Conservation (phyloP, 2,797 vertebrate species). For the Melanotaenia nigrans region DNA sequence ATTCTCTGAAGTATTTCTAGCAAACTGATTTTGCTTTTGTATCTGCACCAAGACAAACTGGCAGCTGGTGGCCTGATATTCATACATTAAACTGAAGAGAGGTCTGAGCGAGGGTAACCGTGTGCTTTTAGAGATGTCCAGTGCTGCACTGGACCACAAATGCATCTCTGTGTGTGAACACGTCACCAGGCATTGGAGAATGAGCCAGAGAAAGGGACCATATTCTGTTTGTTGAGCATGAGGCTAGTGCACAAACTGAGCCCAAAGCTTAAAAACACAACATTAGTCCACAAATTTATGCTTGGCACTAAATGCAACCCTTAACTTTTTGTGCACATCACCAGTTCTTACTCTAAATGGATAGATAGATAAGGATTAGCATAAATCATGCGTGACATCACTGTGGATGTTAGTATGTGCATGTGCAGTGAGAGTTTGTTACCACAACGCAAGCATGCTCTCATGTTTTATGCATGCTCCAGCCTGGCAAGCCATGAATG, state of each 20-base stretch:
- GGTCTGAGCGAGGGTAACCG: conserved; percentile 12
- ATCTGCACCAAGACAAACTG: conserved; percentile 20
- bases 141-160: conserved; percentile 20
- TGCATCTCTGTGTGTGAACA: not conserved
- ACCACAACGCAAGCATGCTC: conserved; percentile 20
- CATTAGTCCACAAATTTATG: conserved; percentile 15
- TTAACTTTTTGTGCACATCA: not conserved
- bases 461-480: conserved; percentile 68
- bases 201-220: not conserved
- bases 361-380: conserved; percentile 21
- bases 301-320: not conserved
- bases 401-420: conserved; percentile 6
- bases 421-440: conserved; percentile 9
- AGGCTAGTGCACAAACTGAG: not conserved
- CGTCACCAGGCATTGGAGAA: not conserved
- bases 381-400: conserved; percentile 44
- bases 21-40: not conserved
- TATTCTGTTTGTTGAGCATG: not conserved
- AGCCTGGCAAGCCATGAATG: conserved; percentile 37
- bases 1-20: not conserved
- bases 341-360: not conserved
- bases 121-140: conserved; percentile 16
- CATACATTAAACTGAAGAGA: conserved; percentile 13
- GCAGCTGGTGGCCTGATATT: conserved; percentile 31
- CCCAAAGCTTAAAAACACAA: not conserved